Evolutionary conservation across 2,113 vertebrate species (phyloP).

Genomic region (Vulpes lagopus): DNA sequence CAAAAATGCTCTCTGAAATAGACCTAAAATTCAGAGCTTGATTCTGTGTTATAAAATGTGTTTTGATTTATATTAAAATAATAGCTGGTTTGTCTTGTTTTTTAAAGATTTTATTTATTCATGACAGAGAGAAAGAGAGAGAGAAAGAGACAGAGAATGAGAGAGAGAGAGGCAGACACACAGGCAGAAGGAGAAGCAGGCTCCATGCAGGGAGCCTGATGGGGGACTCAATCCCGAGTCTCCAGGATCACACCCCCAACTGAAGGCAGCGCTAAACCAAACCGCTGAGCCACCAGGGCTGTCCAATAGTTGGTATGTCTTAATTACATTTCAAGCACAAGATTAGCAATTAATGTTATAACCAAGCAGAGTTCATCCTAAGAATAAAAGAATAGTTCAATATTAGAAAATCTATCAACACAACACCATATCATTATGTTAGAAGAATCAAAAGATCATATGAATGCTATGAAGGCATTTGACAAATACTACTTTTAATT

Average conservation of each 20-base stretch:
- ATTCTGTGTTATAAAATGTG: constrained; percentile 5
- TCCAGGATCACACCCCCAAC: too few species aligned
- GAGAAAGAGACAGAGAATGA: too few species aligned
- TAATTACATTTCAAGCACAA: neutral
- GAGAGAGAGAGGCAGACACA: too few species aligned
- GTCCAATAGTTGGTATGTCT: neutral
- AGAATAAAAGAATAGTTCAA: neutral
- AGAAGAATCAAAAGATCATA: neutral
- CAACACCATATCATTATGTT: neutral
- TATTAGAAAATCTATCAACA: constrained; percentile 12
- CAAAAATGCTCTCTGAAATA: constrained; percentile 20
- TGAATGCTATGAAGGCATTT: neutral
- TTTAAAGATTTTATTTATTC: too few species aligned
- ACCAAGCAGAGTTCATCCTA: constrained; percentile 3
- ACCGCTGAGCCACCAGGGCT: too few species aligned
- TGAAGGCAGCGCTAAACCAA: too few species aligned
- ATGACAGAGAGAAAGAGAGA: too few species aligned
- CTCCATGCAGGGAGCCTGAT: too few species aligned
- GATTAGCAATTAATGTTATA: neutral
- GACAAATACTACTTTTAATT: neutral
- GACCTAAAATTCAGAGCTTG: neutral
- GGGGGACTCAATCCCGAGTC: too few species aligned
- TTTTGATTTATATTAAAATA: constrained; percentile 34
- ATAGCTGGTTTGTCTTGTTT: neutral
- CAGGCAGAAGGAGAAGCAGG: too few species aligned